These are phyloP conservation scores for Serranus cabrilla DNA, from an alignment of 2,797 vertebrate species.

Conservation along the genomic window DNA sequence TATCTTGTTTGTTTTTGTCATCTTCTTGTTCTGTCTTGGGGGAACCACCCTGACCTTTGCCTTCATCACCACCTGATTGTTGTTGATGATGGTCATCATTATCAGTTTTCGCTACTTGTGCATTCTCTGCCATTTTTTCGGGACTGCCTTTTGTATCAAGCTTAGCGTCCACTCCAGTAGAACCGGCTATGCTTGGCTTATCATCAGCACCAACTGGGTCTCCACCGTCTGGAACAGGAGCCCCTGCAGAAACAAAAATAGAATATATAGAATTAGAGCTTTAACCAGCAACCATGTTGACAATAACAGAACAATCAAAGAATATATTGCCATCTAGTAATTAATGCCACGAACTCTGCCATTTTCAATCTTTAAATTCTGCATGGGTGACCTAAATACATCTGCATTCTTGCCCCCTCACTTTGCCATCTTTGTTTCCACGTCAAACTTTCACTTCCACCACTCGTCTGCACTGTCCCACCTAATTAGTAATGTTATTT, in stretches of 20 bases:
- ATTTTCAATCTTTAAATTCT: background rate
- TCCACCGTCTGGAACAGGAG: accelerated
- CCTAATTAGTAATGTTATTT: background rate
- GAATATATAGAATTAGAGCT: background rate
- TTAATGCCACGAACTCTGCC: background rate
- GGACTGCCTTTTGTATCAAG: too few species aligned
- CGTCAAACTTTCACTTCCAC: background rate
- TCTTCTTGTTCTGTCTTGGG: too few species aligned
- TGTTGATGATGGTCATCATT: too few species aligned
- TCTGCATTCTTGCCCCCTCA: background rate
- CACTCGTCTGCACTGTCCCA: background rate
- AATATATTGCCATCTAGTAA: background rate
- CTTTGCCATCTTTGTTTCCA: background rate
- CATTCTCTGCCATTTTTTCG: too few species aligned
- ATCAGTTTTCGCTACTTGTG: too few species aligned
- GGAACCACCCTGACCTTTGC: too few species aligned
- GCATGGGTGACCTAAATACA: background rate
- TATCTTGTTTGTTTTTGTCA: too few species aligned
- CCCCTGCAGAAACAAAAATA: constrained; percentile 16
- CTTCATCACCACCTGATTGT: too few species aligned
- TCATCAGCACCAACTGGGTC: too few species aligned
- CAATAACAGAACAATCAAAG: background rate
- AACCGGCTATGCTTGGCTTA: too few species aligned
- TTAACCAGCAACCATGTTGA: background rate
- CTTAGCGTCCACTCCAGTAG: too few species aligned